phyloP scores from a whole-genome alignment of 1,140 invertebrate species.

The Drosophila athabasca region DNA sequence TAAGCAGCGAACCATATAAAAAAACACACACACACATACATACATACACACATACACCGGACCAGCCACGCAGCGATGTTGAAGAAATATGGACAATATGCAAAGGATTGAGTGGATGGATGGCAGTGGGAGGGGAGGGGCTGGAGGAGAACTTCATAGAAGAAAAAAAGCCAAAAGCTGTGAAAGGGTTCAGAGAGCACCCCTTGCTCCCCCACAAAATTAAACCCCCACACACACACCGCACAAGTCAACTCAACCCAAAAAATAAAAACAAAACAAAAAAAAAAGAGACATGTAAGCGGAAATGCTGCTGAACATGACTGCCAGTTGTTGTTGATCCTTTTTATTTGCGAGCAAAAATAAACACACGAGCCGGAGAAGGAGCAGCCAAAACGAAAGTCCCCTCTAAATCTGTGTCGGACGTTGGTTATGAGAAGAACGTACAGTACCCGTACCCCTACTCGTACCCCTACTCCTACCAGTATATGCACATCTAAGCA shows the following conservation, averaged over 20 bases:
- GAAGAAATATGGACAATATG: conserved; percentile 62
- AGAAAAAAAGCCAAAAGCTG: conserved; percentile 17
- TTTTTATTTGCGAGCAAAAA: conserved; percentile 56
- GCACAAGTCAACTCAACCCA: conserved; percentile 3
- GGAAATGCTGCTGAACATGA: conserved; percentile 50
- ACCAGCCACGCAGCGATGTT: conserved; percentile 41
- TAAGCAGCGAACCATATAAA: conserved; percentile 47
- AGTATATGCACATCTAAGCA: too few relatives aligned
- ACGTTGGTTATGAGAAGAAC: conserved; percentile 5
- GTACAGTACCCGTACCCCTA: conserved; percentile 11
- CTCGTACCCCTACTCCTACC: conserved; percentile 3
- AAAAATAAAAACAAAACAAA: conserved; percentile 1
- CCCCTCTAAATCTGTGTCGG: conserved; percentile 53
- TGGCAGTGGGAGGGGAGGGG: background rate
- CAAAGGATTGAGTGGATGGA: conserved; percentile 43
- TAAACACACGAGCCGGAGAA: conserved; percentile 45
- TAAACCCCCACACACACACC: background rate
- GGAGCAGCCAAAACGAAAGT: conserved; percentile 37
- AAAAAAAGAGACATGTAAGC: conserved; percentile 31
- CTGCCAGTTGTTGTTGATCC: conserved; percentile 50
- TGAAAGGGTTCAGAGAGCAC: conserved; percentile 27
- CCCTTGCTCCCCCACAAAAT: background rate
- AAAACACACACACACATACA: background rate
- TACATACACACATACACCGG: background rate
- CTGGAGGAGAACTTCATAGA: conserved; percentile 10